Percentiles rank a stretch among this genome's conserved stretches.
Conservation (phyloP, 2,113 vertebrate genomes). For the Danionella cerebrum region DNA sequence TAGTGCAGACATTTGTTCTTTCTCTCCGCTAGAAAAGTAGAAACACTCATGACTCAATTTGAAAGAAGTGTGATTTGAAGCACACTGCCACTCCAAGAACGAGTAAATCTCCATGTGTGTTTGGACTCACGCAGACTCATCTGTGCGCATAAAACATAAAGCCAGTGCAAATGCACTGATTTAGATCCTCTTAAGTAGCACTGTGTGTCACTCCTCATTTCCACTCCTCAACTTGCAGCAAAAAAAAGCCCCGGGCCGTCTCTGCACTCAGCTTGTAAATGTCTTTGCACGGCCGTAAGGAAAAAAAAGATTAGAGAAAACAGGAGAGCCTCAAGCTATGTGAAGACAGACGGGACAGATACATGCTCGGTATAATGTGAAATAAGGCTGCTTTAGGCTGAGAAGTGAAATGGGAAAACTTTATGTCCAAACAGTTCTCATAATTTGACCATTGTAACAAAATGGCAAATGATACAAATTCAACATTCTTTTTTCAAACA, state of each 20-base stretch:
- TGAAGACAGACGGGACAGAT: conserved; percentile 6
- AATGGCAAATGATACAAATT: too few relatives aligned
- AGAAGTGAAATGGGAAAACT: neutral
- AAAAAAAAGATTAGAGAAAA: conserved; percentile 1
- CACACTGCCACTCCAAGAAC: conserved; percentile 1
- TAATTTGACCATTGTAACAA: neutral
- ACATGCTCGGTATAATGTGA: neutral
- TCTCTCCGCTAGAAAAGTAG: neutral
- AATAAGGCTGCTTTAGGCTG: neutral
- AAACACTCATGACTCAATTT: neutral
- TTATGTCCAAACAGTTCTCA: neutral
- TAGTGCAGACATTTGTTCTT: neutral
- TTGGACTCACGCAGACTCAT: neutral
- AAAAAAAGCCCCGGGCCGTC: conserved; percentile 25
- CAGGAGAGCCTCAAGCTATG: neutral
- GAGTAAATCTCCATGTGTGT: neutral
- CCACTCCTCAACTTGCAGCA: conserved; percentile 44
- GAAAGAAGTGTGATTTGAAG: neutral
- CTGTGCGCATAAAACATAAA: neutral
- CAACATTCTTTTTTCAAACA: too few relatives aligned
- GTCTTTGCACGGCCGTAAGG: conserved; percentile 42
- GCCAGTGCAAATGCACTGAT: neutral
- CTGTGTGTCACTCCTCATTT: conserved; percentile 48
- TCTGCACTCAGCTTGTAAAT: conserved; percentile 50
- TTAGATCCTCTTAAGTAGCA: conserved; percentile 9